A percentile compares a stretch with the other conserved stretches of the same genome.
Evolutionary conservation across 23 tunicate species (phyloP).

Genomic region (Botrylloides violaceus): DNA sequence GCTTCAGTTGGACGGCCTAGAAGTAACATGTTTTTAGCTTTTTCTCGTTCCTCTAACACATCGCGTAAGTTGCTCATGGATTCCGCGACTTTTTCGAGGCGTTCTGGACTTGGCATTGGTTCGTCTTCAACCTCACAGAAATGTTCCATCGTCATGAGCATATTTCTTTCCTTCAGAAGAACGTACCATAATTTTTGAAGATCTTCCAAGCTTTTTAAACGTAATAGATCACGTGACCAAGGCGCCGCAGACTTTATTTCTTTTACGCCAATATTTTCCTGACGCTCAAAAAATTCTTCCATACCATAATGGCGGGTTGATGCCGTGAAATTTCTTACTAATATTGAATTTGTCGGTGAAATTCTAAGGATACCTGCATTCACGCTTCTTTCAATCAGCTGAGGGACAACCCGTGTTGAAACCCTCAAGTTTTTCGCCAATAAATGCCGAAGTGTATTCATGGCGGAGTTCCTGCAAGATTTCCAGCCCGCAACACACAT

Average conservation of each 20-base stretch:
- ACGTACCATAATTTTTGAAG: slow-evolving; percentile 81
- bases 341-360: neutral
- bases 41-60: slow-evolving; percentile 75
- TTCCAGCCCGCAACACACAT: too few species aligned
- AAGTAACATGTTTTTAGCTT: slow-evolving; percentile 56
- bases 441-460: too few species aligned
- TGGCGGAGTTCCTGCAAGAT: too few species aligned
- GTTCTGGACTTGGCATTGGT: slow-evolving; percentile 77
- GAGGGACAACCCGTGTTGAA: too few species aligned
- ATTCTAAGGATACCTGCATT: neutral
- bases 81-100: slow-evolving; percentile 93
- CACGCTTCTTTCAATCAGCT: too few species aligned
- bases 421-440: too few species aligned
- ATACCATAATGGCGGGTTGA: slow-evolving; percentile 23
- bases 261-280: slow-evolving; percentile 48
- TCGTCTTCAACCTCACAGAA: slow-evolving; percentile 48
- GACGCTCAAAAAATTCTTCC: slow-evolving; percentile 80
- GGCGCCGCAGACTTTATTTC: slow-evolving; percentile 50
- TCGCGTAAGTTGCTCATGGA: slow-evolving; percentile 94
- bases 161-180: slow-evolving; percentile 85
- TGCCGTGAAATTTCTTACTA: neutral
- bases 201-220: slow-evolving; percentile 69
- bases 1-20: slow-evolving; percentile 51
- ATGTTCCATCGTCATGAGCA: slow-evolving; percentile 59
- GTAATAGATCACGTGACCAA: slow-evolving; percentile 63